Base-by-base conservation (phyloP, 1,140 invertebrate genomes). In the Zaprionus lachaisei region DNA sequence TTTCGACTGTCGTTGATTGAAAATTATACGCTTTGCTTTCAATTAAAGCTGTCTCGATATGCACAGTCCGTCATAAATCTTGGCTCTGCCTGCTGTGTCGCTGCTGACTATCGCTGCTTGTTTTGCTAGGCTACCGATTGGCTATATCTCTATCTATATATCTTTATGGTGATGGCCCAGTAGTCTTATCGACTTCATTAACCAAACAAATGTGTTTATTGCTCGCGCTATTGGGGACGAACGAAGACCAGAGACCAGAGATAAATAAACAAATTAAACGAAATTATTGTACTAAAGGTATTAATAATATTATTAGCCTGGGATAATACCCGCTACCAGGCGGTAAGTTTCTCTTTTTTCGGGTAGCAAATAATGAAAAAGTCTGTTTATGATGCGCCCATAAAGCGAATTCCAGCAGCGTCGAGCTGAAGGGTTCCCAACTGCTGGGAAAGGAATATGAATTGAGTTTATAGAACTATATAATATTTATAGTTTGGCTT, bases 181-280 rank as follows among this genome's bases (percentile, higher is more conserved):
- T 90, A 89, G 84, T 84, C 84, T 84, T 87, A 87, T 87, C 84
- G 78, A 76, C 74, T 87, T 87, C 74, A 90, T 87, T 87, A 89
- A 84, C 78, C 79, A 89, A 87, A 90, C 84, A 87, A 87, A 89
- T 87, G 78, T 89, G 81, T 87, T 89, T 87, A 87, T 87, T 87
- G 85, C 49, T 20, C 20, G 9, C 11, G 20, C 14, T 51, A 51
- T 51, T 51, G 47, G 20, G 47, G 1, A 24, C 17, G 41, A n/a
- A 6, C n/a, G 15, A 17, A 47, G 15, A n/a, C 15, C 41, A 47
- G 41, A 51, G 47, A 51, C 71, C 72, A 79, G 85, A 89, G 85
- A 89, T 89, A 89, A 90, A 89, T 90, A 90, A 89, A 89, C 84
- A 89, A 90, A 89, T 89, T 89, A 89, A 89, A 90, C 80, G 80